Evolutionary conservation across 2,113 vertebrate genomes (phyloP).

Genomic region (Carettochelys insculpta): DNA sequence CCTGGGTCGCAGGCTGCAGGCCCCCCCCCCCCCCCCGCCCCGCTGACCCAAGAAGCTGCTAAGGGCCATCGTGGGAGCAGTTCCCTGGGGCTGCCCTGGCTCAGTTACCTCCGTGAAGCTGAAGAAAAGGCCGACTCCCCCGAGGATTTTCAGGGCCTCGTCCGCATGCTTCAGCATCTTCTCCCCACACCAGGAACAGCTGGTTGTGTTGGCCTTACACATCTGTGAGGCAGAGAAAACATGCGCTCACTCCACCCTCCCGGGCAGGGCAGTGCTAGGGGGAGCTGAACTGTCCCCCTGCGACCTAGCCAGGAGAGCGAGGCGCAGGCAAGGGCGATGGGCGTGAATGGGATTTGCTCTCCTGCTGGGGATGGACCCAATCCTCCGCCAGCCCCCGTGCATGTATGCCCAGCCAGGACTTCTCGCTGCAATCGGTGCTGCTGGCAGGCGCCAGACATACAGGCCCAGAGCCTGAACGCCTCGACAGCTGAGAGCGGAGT

Average conservation of each 20-base stretch:
- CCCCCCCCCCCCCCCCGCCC: too few species aligned
- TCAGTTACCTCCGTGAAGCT: constrained; percentile 93
- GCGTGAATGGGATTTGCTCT: background rate
- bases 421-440: background rate
- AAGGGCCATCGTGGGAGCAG: background rate
- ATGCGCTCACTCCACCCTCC: background rate
- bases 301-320: background rate
- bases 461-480: background rate
- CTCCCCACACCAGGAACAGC: constrained; percentile 81
- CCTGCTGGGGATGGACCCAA: background rate
- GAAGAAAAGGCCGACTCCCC: constrained; percentile 93
- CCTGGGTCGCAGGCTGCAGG: background rate
- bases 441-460: background rate
- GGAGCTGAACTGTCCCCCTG: background rate
- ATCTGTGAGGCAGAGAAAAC: background rate
- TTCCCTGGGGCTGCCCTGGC: too few species aligned
- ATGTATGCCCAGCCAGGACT: background rate
- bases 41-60: background rate
- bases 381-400: background rate
- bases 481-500: too few species aligned
- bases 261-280: background rate
- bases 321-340: background rate
- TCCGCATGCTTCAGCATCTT: constrained; percentile 86
- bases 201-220: constrained; percentile 52
- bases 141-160: constrained; percentile 90